phyloP scores from a whole-genome alignment of 2,113 vertebrate genomes.

The Myiozetetes cayanensis region DNA sequence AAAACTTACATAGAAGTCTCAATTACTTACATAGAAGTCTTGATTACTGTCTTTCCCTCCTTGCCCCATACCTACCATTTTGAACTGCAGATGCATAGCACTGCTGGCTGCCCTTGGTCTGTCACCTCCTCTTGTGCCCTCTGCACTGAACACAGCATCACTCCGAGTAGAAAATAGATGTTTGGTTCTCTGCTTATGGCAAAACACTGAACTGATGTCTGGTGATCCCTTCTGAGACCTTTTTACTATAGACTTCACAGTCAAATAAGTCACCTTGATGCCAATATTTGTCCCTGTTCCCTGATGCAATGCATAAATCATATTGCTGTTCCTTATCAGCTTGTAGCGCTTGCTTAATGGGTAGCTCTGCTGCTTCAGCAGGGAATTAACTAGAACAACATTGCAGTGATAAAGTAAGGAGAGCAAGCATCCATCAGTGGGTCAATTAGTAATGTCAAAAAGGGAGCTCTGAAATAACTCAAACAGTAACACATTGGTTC shows the following conservation, averaged over 20 bases:
- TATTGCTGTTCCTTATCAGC: constrained; percentile 50
- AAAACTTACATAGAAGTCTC: neutral
- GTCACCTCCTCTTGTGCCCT: neutral
- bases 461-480: constrained; percentile 20
- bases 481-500: neutral
- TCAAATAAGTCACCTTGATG: constrained; percentile 56
- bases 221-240: neutral
- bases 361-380: constrained; percentile 54
- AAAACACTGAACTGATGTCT: neutral
- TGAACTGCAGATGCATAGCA: neutral
- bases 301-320: constrained; percentile 33
- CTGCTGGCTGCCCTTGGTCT: neutral
- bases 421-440: constrained; percentile 25
- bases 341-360: constrained; percentile 6
- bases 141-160: neutral
- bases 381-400: constrained; percentile 50
- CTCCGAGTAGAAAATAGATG: neutral
- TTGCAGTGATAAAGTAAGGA: constrained; percentile 34
- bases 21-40: neutral
- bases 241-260: neutral
- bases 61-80: neutral
- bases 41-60: neutral
- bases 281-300: constrained; percentile 29
- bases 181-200: neutral
- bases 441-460: constrained; percentile 38